phyloP scores from a whole-genome alignment of 2,888 invertebrate species.

The Acronicta alni region DNA sequence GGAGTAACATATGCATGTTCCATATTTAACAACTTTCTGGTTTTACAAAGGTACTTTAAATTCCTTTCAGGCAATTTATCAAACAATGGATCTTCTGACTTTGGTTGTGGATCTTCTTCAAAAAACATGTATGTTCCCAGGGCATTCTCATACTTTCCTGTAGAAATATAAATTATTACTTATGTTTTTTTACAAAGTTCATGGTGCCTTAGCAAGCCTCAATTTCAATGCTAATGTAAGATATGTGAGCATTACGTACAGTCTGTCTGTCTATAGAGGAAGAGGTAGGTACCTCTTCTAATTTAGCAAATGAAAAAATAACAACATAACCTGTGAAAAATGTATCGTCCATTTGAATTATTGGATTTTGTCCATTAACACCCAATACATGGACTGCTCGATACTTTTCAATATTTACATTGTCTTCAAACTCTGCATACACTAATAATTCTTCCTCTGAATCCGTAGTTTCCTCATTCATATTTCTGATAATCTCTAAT shows the following conservation, averaged over 20 bases:
- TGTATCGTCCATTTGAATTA: slow-evolving; percentile 91
- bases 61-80: slow-evolving; percentile 88
- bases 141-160: slow-evolving; percentile 91
- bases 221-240: too few species aligned
- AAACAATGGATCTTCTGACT: slow-evolving; percentile 84
- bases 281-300: too few species aligned
- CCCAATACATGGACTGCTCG: slow-evolving; percentile 90
- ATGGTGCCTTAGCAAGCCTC: too few species aligned
- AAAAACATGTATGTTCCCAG: slow-evolving; percentile 94
- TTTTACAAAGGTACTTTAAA: slow-evolving; percentile 90
- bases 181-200: too few species aligned
- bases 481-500: slow-evolving; percentile 14
- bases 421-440: slow-evolving; percentile 90
- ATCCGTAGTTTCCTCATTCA: slow-evolving; percentile 65
- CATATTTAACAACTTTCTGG: slow-evolving; percentile 91
- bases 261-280: too few species aligned
- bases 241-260: too few species aligned
- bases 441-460: slow-evolving; percentile 90
- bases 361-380: slow-evolving; percentile 89
- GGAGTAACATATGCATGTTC: slow-evolving; percentile 91
- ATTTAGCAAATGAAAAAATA: neutral
- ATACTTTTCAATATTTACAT: slow-evolving; percentile 83
- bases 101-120: slow-evolving; percentile 88
- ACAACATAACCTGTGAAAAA: slow-evolving; percentile 86
- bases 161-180: neutral